Evolutionary conservation across 2,113 vertebrate species (phyloP).

Genomic region (Lepus timidus): DNA sequence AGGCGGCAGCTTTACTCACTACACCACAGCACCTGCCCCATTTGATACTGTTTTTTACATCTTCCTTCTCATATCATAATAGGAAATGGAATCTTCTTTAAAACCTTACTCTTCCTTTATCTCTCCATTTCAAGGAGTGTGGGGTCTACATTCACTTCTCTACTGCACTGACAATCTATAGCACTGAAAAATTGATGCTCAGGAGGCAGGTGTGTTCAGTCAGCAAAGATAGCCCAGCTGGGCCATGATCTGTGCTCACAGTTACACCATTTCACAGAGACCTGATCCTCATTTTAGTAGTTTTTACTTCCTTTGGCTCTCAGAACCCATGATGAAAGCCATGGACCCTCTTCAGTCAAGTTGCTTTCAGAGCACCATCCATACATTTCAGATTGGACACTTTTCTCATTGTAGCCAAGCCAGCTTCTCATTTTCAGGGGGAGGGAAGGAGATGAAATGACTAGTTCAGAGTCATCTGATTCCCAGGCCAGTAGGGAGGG

Average conservation of each 20-base stretch:
- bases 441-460: background rate
- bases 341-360: background rate
- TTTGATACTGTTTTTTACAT: background rate
- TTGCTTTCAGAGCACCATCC: background rate
- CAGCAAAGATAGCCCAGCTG: background rate
- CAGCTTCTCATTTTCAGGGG: slow-evolving; percentile 4
- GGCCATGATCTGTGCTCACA: background rate
- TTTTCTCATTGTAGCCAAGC: background rate
- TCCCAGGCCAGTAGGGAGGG: background rate
- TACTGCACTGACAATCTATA: background rate
- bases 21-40: too few relatives aligned
- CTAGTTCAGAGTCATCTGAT: background rate
- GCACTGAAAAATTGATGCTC: background rate
- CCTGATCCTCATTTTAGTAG: background rate
- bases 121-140: background rate
- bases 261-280: background rate
- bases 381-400: background rate
- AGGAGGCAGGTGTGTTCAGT: background rate
- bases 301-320: slow-evolving; percentile 16
- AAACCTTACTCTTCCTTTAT: background rate
- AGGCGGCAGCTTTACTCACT: too few relatives aligned
- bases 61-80: background rate
- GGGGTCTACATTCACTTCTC: background rate
- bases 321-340: background rate
- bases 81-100: background rate